Evolutionary conservation across 92 coral and sea anemone genomes (phyloP), one percentile per base, ranked within the genome.

Genomic region (Porites divaricata): DNA sequence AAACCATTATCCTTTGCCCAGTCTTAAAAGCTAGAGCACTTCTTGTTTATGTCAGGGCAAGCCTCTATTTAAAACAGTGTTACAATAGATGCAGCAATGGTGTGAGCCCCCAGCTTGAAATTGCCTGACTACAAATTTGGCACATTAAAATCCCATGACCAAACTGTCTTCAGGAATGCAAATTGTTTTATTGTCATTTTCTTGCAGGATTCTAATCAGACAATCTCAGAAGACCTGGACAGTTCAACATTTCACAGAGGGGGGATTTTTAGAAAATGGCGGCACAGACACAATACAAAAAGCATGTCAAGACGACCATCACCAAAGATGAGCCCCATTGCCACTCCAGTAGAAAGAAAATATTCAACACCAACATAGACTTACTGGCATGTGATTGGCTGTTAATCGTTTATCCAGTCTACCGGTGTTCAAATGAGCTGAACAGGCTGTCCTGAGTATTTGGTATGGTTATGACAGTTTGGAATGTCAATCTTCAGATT

Each of bases 211-310:
- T 72, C 79, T 82, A 72, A 82, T 48, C 71, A 26, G 59, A 82
- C 86, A 22, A 82, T 73, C 24, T 63, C 72, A 59, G 86, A 82
- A n/a, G 79, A 82, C 50, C 66, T 80, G 10, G 76, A 69, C 1
- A 65, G 85, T 8, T 45, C 78, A 52, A 49, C 48, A 1, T 57
- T 83, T 26, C 84, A 83, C 66, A 89, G 90, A 72, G 80, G 35
- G 65, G 83, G 95, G 4, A 54, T 92, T 35, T 94, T 94, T 70
- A 90, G 92, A 69, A 94, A 88, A 81, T 92, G 95, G 92, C 89
- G 95, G n/a, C 59, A 86, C 19, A 77, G 89, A 21, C 87, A 87
- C 53, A 88, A 73, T 68, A 74, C 83, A 24, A 90, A 90, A 61
- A 85, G 85, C 80, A 1, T 76, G 52, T 58, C 75, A 67, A 76